Evolutionary conservation across 2,113 vertebrate genomes (phyloP).

Genomic region (Hydrochoerus hydrochaeris): DNA sequence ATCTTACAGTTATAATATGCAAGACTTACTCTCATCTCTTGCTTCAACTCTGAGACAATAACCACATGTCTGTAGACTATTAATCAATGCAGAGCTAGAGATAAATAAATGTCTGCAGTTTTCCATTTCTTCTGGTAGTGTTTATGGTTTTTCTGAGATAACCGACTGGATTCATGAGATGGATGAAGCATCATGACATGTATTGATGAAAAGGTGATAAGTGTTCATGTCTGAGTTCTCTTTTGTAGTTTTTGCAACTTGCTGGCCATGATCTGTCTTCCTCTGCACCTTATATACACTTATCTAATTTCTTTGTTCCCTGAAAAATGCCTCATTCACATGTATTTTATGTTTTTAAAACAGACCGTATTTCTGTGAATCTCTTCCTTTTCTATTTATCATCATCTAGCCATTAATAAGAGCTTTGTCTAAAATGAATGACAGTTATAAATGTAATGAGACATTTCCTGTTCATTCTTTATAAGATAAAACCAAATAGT

Average conservation of each 20-base stretch:
- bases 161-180: background rate
- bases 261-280: background rate
- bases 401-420: background rate
- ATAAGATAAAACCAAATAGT: background rate
- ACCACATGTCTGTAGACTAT: background rate
- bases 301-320: background rate
- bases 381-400: background rate
- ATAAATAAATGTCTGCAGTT: background rate
- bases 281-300: background rate
- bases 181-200: background rate
- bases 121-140: background rate
- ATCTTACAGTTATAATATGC: background rate
- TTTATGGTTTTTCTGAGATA: background rate
- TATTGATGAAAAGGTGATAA: background rate
- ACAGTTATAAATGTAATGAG: background rate
- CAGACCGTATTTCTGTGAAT: background rate
- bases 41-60: background rate
- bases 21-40: background rate
- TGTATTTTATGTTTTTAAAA: background rate
- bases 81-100: background rate
- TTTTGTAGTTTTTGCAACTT: background rate
- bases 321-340: background rate
- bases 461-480: background rate
- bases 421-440: background rate
- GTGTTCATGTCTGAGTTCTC: background rate